Conservation (phyloP, 2,113 vertebrate genomes). For the Actenoides lindsayi region DNA sequence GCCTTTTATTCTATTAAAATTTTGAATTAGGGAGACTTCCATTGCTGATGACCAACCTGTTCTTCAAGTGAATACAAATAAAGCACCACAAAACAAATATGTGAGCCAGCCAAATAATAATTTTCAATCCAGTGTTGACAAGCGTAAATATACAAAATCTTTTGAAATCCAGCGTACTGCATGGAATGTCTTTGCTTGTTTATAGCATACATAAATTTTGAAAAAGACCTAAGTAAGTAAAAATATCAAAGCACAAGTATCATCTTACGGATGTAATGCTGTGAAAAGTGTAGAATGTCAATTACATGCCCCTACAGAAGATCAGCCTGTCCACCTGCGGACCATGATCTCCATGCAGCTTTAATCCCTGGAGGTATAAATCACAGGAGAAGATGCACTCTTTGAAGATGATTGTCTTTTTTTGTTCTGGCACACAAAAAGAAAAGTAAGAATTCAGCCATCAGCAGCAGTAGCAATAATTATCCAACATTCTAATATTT, state of each 20-base stretch:
- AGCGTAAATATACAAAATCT: not conserved
- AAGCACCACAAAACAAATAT: not conserved
- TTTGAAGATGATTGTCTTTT: not conserved
- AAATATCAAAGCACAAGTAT: not conserved
- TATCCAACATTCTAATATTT: not conserved
- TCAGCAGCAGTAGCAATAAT: not conserved
- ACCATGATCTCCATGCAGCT: not conserved
- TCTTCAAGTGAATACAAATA: not conserved
- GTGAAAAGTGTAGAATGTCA: not conserved
- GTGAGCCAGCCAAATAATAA: not conserved
- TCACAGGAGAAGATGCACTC: not conserved
- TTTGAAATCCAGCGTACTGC: not conserved
- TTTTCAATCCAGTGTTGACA: not conserved
- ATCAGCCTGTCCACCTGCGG: not conserved
- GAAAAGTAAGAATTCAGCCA: not conserved
- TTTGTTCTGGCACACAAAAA: not conserved
- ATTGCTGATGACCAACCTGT: not conserved
- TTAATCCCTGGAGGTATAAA: not conserved
- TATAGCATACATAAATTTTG: not conserved
- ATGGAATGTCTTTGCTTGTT: not conserved
- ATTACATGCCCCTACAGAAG: not conserved
- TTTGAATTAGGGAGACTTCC: not conserved
- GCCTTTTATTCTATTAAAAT: not conserved
- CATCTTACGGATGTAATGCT: not conserved
- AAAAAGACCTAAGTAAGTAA: not conserved